phyloP scores from a whole-genome alignment of 1,140 invertebrate genomes.

The Danaus melanippus region DNA sequence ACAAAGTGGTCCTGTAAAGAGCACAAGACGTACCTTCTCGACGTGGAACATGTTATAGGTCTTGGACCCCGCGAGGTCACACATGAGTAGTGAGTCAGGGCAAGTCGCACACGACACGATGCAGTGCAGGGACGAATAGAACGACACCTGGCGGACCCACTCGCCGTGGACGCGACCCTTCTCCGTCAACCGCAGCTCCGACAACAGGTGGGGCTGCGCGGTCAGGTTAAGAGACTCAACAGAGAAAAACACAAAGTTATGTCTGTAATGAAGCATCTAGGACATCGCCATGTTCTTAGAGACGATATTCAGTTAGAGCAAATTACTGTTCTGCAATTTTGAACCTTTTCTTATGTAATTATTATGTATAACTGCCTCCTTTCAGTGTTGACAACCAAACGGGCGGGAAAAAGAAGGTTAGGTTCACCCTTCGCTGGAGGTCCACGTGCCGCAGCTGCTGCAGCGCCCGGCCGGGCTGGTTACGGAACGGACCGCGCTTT shows the following conservation, averaged over 20 bases:
- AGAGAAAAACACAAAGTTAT: too few species aligned
- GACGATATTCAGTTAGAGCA: too few species aligned
- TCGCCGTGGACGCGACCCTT: constrained; percentile 74
- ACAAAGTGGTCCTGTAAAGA: too few species aligned
- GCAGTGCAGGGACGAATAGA: constrained; percentile 72
- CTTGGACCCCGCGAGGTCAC: constrained; percentile 49
- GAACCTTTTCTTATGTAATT: too few species aligned
- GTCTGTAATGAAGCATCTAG: too few species aligned
- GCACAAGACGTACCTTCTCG: constrained; percentile 36
- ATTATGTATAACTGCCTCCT: too few species aligned
- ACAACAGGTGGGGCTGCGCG: constrained; percentile 42
- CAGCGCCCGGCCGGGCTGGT: constrained; percentile 73
- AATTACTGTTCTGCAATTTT: too few species aligned
- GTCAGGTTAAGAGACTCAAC: too few species aligned
- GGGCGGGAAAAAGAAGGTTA: too few species aligned
- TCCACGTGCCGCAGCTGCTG: constrained; percentile 73
- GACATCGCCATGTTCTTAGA: too few species aligned
- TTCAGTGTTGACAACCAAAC: too few species aligned
- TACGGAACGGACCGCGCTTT: constrained; percentile 77
- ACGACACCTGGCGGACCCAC: constrained; percentile 77
- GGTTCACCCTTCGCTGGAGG: constrained; percentile 63
- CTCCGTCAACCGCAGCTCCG: constrained; percentile 67
- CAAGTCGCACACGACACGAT: constrained; percentile 72
- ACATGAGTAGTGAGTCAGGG: constrained; percentile 52
- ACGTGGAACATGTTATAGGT: constrained; percentile 50